Percentiles rank a stretch among this genome's conserved stretches.
These are phyloP conservation scores for Climacteris rufus DNA, from an alignment of 2,113 vertebrate species.

Conservation along the genomic window DNA sequence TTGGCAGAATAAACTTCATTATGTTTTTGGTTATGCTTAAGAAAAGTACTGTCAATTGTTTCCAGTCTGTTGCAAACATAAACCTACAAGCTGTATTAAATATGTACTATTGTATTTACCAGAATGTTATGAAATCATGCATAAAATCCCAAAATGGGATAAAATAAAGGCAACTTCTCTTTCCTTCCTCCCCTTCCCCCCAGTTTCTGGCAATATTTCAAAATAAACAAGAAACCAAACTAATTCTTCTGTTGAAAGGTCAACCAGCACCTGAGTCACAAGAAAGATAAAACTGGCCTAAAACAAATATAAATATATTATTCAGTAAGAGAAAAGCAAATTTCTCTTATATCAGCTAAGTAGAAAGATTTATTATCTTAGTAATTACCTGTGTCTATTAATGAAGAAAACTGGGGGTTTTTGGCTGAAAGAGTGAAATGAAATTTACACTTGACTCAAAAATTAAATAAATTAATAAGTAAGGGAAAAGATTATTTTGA, in stretches of 20 bases:
- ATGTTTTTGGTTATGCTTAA: slow-evolving; percentile 33
- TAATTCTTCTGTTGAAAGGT: not conserved
- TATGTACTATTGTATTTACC: slow-evolving; percentile 22
- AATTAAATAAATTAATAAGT: not conserved
- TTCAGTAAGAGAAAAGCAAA: not conserved
- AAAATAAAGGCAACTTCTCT: slow-evolving; percentile 2
- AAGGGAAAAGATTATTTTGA: not conserved
- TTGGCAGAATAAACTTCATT: slow-evolving; percentile 40
- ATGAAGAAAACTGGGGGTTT: not conserved
- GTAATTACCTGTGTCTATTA: not conserved
- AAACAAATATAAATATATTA: not conserved
- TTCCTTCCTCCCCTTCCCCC: not conserved
- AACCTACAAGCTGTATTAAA: slow-evolving; percentile 47
- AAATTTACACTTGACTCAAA: not conserved
- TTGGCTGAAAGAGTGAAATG: not conserved
- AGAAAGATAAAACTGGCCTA: not conserved
- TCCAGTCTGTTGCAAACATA: slow-evolving; percentile 41
- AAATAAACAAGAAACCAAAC: slow-evolving; percentile 21
- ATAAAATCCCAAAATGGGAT: slow-evolving; percentile 40
- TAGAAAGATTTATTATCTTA: not conserved
- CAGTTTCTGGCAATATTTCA: not conserved
- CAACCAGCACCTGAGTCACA: not conserved
- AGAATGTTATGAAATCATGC: slow-evolving; percentile 28
- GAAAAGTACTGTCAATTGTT: slow-evolving; percentile 37
- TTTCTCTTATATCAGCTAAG: not conserved